Base-by-base conservation (phyloP, 2,113 vertebrate genomes). In the Holacanthus passer region DNA sequence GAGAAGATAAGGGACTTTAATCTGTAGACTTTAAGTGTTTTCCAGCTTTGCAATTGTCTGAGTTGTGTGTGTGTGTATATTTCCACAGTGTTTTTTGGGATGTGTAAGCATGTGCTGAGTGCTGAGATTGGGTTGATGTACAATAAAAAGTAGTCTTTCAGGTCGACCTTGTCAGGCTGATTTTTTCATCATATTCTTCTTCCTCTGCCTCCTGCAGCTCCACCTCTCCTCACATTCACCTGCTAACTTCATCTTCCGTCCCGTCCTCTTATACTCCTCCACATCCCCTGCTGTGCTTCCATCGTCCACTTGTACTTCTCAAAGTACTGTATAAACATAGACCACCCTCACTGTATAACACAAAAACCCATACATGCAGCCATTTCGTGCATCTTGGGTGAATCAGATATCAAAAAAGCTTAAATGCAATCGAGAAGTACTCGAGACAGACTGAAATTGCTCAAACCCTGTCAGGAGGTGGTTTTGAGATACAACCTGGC, bases 61-160 rank as follows among this genome's bases (percentile, higher is more conserved):
- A 48, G 12, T n/a, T 43, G 56, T 70, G 20, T 22, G 14, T 17
- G 22, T 12, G 14, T 39, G 16, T 20, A 47, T 55, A 16, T 27
- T 41, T 60, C n/a, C 24, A 53, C n/a, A 58, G 22, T 0, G 19
- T 45, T 37, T 59, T 70, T 31, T 73, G 11, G 37, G 29, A 24
- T 29, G 35, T 68, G 67, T 73, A 50, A 65, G 20, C 20, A 65
- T 63, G 29, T 78, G 35, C 47, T 81, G 39, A 32, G 12, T 27
- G 20, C 56, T 81, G 73, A 82, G 35, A 86, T 67, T 72, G 58
- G 48, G 43, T 77, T 79, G 55, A 80, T 81, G 72, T 68, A 87
- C 3, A 68, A 73, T 89, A 81, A 85, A 53, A 62, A 69, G 41
- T 35, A 84, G 81, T 87, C 60, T 87, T 84, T 67, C 74, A 70